A percentile compares a stretch with the other conserved stretches of the same genome.
These are phyloP conservation scores for Lochmaea capreae DNA, from an alignment of 2,888 invertebrate species.

Conservation along the genomic window DNA sequence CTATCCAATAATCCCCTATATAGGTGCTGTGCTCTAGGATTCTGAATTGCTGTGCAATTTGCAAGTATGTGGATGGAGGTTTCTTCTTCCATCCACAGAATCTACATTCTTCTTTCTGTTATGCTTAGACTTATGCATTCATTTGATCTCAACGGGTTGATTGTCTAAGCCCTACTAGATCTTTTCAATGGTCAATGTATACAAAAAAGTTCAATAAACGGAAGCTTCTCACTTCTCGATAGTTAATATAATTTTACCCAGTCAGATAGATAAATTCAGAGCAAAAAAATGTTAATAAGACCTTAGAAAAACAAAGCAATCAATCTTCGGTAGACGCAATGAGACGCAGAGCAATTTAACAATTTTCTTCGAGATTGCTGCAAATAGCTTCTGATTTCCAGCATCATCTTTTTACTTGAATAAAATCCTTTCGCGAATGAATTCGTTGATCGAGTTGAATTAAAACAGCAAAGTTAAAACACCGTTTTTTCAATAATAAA, in stretches of 20 bases:
- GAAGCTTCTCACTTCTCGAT: not conserved
- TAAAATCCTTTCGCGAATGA: slow-evolving; percentile 15
- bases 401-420: slow-evolving; percentile 9
- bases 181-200: too few species aligned
- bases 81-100: too few species aligned
- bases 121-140: too few species aligned
- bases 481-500: not conserved
- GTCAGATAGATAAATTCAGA: not conserved
- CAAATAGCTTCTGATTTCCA: slow-evolving; percentile 5
- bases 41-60: too few species aligned
- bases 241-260: not conserved
- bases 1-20: too few species aligned
- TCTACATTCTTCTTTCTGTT: too few species aligned
- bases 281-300: slow-evolving; percentile 10
- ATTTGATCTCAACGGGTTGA: too few species aligned
- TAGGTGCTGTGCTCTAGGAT: too few species aligned
- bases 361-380: slow-evolving; percentile 17
- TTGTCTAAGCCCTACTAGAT: too few species aligned
- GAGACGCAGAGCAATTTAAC: slow-evolving; percentile 4
- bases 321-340: slow-evolving; percentile 7
- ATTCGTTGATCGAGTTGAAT: not conserved
- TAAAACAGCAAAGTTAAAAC: not conserved
- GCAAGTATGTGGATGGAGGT: too few species aligned
- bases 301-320: slow-evolving; percentile 12
- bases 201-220: not conserved